A percentile compares a stretch with the other conserved stretches of the same genome.
These are phyloP conservation scores for Trichonephila inaurata DNA, from an alignment of 1,140 invertebrate genomes.

Conservation along the genomic window DNA sequence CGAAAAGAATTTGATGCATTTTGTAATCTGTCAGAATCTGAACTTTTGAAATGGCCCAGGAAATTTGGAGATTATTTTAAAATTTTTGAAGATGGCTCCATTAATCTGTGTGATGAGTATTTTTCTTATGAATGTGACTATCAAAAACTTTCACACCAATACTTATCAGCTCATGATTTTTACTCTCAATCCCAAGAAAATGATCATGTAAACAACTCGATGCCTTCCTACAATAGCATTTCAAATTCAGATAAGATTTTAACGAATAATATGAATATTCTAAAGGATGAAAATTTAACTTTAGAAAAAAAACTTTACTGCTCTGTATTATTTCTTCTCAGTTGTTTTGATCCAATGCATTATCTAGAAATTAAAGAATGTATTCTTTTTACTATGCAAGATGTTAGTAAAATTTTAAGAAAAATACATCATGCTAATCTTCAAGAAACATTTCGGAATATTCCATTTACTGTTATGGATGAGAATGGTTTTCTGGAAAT, in stretches of 20 bases:
- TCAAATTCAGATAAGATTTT: background rate
- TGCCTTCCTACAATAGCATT: background rate
- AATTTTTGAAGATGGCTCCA: background rate
- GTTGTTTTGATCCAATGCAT: constrained; percentile 47
- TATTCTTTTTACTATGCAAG: background rate
- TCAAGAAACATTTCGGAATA: background rate
- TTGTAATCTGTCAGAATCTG: background rate
- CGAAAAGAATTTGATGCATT: background rate
- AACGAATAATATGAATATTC: background rate
- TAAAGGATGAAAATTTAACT: background rate
- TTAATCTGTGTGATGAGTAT: background rate
- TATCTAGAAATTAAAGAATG: background rate
- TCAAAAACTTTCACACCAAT: background rate
- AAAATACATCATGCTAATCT: background rate
- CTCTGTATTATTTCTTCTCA: background rate
- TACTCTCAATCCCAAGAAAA: background rate
- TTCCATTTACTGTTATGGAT: background rate
- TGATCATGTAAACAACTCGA: background rate
- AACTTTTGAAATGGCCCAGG: background rate
- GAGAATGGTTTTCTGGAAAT: background rate
- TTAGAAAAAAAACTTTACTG: background rate
- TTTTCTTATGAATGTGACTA: constrained; percentile 23
- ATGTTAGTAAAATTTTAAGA: background rate
- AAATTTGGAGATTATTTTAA: background rate
- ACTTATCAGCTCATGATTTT: background rate